Evolutionary conservation across 64 coral and sea anemone genomes (phyloP).

Genomic region (Cladopsammia gracilis): DNA sequence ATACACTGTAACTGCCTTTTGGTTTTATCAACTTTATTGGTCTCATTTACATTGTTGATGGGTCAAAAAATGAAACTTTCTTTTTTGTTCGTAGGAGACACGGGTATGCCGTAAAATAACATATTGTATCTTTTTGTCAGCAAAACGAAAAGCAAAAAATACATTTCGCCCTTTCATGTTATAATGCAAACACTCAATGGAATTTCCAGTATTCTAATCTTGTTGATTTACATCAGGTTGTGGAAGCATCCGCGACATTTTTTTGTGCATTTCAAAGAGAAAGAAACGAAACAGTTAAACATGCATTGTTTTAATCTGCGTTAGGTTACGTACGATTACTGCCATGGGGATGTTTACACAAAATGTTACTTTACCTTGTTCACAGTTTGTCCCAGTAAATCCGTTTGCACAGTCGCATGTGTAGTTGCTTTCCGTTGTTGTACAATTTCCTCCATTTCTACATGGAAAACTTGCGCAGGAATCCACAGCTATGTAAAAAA

Average conservation of each 20-base stretch:
- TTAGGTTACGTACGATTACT: neutral
- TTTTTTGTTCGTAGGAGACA: too few species aligned
- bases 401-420: constrained; percentile 34
- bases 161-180: too few species aligned
- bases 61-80: too few species aligned
- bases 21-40: too few species aligned
- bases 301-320: too few species aligned
- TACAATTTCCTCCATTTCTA: constrained; percentile 44
- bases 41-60: too few species aligned
- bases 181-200: too few species aligned
- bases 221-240: too few species aligned
- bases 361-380: constrained; percentile 14
- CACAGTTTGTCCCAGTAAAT: constrained; percentile 35
- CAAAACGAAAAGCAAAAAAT: neutral
- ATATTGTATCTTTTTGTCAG: neutral
- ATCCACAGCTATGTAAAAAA: neutral
- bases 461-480: constrained; percentile 36
- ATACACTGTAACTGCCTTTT: too few species aligned
- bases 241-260: too few species aligned
- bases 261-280: neutral
- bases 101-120: too few species aligned
- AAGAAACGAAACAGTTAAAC: neutral
- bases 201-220: too few species aligned
- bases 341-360: neutral
- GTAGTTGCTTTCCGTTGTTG: neutral